phyloP scores from a whole-genome alignment of 2,113 vertebrate species.

The Chinchilla lanigera region DNA sequence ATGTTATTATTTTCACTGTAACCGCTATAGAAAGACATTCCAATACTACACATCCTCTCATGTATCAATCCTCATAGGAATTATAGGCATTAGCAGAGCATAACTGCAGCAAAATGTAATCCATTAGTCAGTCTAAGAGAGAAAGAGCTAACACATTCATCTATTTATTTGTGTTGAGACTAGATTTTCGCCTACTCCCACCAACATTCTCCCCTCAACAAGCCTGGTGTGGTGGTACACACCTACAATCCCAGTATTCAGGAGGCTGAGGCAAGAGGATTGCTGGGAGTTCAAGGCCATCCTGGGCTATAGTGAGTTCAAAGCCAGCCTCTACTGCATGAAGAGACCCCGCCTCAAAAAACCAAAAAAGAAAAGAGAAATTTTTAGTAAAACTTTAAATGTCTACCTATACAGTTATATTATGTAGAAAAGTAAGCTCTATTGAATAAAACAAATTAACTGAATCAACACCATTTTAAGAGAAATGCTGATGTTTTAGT shows the following conservation, averaged over 20 bases:
- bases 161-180: not conserved
- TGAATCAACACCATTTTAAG: not conserved
- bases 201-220: not conserved
- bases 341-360: not conserved
- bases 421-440: slow-evolving; percentile 6
- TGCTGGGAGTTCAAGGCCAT: not conserved
- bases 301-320: too few relatives aligned
- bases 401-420: not conserved
- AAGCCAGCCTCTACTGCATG: not conserved
- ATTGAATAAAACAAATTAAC: slow-evolving; percentile 14
- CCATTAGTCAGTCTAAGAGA: not conserved
- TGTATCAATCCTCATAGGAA: not conserved
- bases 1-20: not conserved
- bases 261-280: not conserved
- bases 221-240: not conserved
- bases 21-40: not conserved
- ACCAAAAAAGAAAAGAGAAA: not conserved
- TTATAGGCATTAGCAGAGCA: not conserved
- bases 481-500: not conserved
- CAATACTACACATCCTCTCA: not conserved
- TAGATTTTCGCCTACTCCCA: not conserved
- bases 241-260: not conserved
- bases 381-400: not conserved
- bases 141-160: not conserved
- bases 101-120: not conserved